Evolutionary conservation across 2,888 invertebrate genomes (phyloP).

Genomic region (Aleiodes leptofemur): DNA sequence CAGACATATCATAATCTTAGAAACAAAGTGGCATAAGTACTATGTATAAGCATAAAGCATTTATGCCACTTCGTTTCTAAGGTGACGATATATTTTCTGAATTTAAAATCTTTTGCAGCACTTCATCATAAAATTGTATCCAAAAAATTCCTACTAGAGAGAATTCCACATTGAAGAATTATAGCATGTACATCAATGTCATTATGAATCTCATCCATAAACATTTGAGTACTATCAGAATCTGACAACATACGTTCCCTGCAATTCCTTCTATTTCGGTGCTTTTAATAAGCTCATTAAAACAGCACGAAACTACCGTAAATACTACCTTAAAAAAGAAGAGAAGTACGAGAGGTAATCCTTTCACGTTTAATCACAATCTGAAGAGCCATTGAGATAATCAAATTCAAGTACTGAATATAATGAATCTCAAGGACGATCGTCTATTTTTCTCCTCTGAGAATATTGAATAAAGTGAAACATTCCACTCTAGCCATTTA

Average conservation of each 20-base stretch:
- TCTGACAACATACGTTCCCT: not conserved
- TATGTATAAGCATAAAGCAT: no score
- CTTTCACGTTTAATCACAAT: no score
- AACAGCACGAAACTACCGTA: constrained; percentile 1
- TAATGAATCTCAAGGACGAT: not conserved
- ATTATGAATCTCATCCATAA: not conserved
- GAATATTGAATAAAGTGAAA: not conserved
- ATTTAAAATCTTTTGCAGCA: no score
- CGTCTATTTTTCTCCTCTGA: not conserved
- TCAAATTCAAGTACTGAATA: not conserved
- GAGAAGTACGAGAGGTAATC: no score
- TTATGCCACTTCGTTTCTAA: no score
- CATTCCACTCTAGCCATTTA: not conserved
- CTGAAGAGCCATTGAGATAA: not conserved
- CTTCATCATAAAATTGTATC: not conserved
- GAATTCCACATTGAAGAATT: no score
- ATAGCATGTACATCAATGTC: not conserved
- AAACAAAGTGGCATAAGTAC: no score
- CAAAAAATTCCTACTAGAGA: not conserved
- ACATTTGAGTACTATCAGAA: not conserved
- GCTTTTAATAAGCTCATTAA: not conserved
- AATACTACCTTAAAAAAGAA: not conserved
- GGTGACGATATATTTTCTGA: no score
- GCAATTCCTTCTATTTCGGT: constrained; percentile 1
- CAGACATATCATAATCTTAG: no score